These are phyloP conservation scores for Talpa occidentalis DNA, from an alignment of 2,113 vertebrate genomes.

Conservation along the genomic window DNA sequence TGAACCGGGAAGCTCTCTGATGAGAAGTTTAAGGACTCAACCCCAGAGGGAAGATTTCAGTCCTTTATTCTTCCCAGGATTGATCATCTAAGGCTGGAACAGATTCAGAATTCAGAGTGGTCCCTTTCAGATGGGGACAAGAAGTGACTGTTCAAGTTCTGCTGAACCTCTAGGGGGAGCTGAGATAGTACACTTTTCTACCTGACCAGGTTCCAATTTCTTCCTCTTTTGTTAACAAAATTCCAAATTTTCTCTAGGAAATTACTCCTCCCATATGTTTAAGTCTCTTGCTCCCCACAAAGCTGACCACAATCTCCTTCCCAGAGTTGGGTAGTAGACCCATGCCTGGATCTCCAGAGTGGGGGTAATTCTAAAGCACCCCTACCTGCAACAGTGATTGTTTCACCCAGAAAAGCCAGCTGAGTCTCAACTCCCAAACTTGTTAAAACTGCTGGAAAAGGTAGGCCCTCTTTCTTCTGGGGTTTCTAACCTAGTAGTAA, in stretches of 20 bases:
- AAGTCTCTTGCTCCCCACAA: background rate
- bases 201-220: background rate
- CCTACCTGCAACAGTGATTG: background rate
- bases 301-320: background rate
- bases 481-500: background rate
- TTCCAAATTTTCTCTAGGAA: background rate
- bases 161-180: slow-evolving; percentile 39
- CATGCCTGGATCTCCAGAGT: background rate
- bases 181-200: background rate
- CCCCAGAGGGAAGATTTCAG: slow-evolving; percentile 25
- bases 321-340: background rate
- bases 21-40: slow-evolving; percentile 30
- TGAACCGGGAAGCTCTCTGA: background rate
- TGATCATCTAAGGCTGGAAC: background rate
- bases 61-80: background rate
- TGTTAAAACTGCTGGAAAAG: background rate
- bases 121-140: background rate
- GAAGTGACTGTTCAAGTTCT: background rate
- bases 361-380: background rate
- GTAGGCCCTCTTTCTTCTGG: background rate
- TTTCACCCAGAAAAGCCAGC: background rate
- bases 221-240: background rate
- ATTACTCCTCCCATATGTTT: background rate
- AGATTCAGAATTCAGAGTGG: background rate
- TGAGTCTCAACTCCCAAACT: background rate